Evolutionary conservation across 2,888 invertebrate genomes (phyloP), one percentile per base, ranked within the genome.

Genomic region (Heliconius ethilla): DNA sequence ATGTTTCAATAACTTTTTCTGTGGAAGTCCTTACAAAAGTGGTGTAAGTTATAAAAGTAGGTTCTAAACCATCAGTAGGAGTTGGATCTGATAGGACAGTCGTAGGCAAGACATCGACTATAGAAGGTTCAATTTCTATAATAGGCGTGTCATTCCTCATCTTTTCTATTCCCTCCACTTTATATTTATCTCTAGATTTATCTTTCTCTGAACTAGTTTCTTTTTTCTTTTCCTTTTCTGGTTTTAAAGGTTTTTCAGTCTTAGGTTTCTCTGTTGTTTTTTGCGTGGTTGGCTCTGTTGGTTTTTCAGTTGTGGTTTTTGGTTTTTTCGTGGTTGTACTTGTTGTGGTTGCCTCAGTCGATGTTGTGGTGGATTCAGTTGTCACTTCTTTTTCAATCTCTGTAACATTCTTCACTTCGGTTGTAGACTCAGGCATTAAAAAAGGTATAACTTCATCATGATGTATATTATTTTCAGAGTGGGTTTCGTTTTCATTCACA

Each of bases 181-280:
- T 86, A 67, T 85, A 78, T 81, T 89, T 90, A 15, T 90, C 86
- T 87, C 89, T 91, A n/a, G 85, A 85, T 82, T 92, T 92, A 5
- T 93, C 92, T 6, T 92, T 93, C 3, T 92, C 92, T 3, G 70
- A 74, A 11, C 78, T 80, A 3, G 84, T 79, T 3, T 92, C 92
- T 86, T 92, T 92, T 78, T 93, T 92, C 81, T 93, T 93, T 11
- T 93, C 92, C 78, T 87, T 87, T 11, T 92, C 90, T 9, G 84
- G 81, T 82, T 92, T 91, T 0, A 85, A 75, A 55, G 83, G 87
- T 78, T 86, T 88, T 74, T 88, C 88, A 1, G 88, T 87, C 59
- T 86, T 87, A 10, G 84, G 82, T 55, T 86, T 87, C 27, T 87
- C 86, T 5, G 84, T 84, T 70, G 80, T 77, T 69, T 82, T 85